Evolutionary conservation across 2,113 vertebrate genomes (phyloP).

Genomic region (Tilapia sparmanii): DNA sequence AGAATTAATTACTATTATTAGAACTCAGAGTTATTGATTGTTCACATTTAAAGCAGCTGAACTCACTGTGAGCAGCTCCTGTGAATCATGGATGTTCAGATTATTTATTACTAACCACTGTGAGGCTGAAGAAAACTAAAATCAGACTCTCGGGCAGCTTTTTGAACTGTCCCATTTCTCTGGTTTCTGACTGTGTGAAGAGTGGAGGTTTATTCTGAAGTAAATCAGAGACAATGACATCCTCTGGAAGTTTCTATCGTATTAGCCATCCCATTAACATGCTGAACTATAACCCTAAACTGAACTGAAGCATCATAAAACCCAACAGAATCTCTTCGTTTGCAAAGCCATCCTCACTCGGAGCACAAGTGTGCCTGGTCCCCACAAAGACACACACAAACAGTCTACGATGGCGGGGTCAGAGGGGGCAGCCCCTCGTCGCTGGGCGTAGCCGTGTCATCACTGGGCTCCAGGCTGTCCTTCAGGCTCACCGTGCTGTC

Average conservation of each 20-base stretch:
- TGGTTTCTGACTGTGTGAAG: background rate
- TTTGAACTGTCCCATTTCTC: background rate
- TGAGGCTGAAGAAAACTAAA: background rate
- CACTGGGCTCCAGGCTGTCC: conserved; percentile 74
- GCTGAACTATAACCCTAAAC: background rate
- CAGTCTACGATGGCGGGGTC: conserved; percentile 58
- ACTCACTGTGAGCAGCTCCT: background rate
- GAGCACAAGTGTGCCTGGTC: background rate
- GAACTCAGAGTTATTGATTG: background rate
- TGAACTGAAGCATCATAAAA: background rate
- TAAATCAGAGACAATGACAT: background rate
- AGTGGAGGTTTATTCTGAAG: background rate
- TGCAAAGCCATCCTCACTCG: background rate
- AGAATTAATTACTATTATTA: background rate
- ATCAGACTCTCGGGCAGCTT: background rate
- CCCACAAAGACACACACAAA: conserved; percentile 12
- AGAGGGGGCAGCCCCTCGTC: conserved; percentile 67
- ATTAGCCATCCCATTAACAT: background rate
- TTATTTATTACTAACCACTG: background rate
- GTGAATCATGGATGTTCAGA: background rate
- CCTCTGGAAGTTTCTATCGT: background rate
- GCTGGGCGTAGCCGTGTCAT: conserved; percentile 68
- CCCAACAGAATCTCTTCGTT: background rate
- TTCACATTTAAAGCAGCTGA: background rate
- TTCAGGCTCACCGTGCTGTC: conserved; percentile 73